Evolutionary conservation across 2,888 invertebrate genomes (phyloP).

Genomic region (Seira musarum): DNA sequence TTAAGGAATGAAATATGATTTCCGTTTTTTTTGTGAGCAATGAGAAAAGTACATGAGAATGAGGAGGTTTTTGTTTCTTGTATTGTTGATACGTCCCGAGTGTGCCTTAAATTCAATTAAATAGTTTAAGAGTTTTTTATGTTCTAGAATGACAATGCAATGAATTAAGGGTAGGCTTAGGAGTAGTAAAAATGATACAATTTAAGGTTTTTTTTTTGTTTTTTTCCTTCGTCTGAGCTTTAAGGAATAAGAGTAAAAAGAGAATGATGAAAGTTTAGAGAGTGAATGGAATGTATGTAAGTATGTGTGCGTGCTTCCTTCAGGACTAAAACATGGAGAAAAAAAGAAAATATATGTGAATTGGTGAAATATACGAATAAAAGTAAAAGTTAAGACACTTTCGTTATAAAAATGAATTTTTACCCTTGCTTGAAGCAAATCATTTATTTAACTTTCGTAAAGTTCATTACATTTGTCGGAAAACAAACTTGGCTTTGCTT

Average conservation of each 20-base stretch:
- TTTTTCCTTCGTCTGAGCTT: conserved; percentile 48
- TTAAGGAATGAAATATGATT: neutral
- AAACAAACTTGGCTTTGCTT: neutral
- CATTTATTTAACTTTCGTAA: neutral
- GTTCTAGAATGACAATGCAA: conserved; percentile 10
- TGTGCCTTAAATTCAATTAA: conserved; percentile 7
- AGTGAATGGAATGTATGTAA: conserved; percentile 30
- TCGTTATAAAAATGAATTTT: conserved; percentile 19
- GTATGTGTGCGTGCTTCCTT: conserved; percentile 41
- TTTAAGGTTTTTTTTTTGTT: conserved; percentile 20
- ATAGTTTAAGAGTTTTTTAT: neutral
- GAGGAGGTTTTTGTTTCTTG: conserved; percentile 22
- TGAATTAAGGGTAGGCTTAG: conserved; percentile 4
- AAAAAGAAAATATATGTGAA: conserved; percentile 32
- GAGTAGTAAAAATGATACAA: conserved; percentile 13
- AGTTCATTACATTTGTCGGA: conserved; percentile 3
- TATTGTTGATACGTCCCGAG: conserved; percentile 30
- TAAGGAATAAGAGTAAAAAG: conserved; percentile 35
- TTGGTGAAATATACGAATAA: conserved; percentile 28
- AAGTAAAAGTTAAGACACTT: conserved; percentile 29
- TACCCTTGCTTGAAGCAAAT: neutral
- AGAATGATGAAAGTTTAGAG: conserved; percentile 6
- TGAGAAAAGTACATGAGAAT: conserved; percentile 17
- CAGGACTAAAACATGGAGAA: conserved; percentile 43
- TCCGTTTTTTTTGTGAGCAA: neutral